A percentile compares a stretch with the other conserved stretches of the same genome.
These are phyloP conservation scores for Antheraea yamamai DNA, from an alignment of 2,888 invertebrate genomes.

Conservation along the genomic window DNA sequence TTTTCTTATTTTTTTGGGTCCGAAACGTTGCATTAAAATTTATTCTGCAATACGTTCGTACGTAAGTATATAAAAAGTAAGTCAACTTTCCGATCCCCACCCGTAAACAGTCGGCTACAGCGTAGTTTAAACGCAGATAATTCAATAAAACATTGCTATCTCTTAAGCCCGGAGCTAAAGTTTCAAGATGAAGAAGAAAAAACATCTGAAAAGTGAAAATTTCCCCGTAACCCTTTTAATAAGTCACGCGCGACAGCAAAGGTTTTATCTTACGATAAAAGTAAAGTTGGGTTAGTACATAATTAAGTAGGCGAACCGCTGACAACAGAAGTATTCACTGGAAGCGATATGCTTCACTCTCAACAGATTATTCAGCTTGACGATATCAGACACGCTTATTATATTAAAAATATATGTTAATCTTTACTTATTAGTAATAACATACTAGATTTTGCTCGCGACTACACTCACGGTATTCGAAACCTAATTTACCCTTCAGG, in stretches of 20 bases:
- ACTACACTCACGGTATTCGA: too few species aligned
- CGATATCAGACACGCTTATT: neutral
- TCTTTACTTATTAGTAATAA: too few species aligned
- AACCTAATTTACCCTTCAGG: too few species aligned
- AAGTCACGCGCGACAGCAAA: constrained; percentile 39
- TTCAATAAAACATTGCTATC: constrained; percentile 4
- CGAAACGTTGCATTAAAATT: too few species aligned
- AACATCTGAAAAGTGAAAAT: constrained; percentile 30
- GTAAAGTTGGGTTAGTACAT: constrained; percentile 46
- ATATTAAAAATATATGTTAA: neutral
- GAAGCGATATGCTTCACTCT: constrained; percentile 26
- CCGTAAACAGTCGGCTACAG: constrained; percentile 1
- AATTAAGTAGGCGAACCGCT: constrained; percentile 41
- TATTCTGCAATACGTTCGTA: too few species aligned
- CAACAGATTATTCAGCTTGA: neutral
- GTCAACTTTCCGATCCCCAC: neutral
- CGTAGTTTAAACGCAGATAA: constrained; percentile 12
- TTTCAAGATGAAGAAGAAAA: constrained; percentile 7
- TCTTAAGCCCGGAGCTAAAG: neutral
- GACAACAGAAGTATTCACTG: constrained; percentile 25
- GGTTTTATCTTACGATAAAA: constrained; percentile 44
- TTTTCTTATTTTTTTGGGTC: too few species aligned
- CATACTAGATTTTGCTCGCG: too few species aligned
- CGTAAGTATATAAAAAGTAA: neutral
- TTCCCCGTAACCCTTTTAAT: constrained; percentile 42